A percentile compares a stretch with the other conserved stretches of the same genome.
phyloP scores from a whole-genome alignment of 1,140 invertebrate species.

The Samia ricini region DNA sequence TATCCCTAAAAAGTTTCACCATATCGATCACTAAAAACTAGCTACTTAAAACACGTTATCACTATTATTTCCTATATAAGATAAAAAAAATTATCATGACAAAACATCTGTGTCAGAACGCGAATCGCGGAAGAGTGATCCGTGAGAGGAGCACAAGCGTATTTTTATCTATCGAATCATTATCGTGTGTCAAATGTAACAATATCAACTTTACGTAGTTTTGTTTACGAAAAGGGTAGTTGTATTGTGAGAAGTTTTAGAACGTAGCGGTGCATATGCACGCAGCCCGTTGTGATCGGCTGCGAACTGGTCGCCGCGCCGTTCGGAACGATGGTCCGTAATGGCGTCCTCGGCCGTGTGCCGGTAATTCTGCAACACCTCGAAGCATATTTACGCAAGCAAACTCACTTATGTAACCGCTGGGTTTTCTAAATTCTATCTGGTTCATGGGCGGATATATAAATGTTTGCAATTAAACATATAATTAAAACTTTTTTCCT shows the following conservation, averaged over 20 bases:
- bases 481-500: not conserved
- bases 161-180: not conserved
- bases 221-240: not conserved
- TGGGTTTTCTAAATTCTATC: slow-evolving; percentile 21
- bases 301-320: not conserved
- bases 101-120: slow-evolving; percentile 3
- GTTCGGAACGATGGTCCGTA: not conserved
- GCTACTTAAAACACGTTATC: not conserved
- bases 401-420: slow-evolving; percentile 31
- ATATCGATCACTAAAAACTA: slow-evolving; percentile 49
- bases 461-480: slow-evolving; percentile 14
- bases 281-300: not conserved
- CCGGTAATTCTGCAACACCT: slow-evolving; percentile 13
- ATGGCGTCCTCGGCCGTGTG: not conserved
- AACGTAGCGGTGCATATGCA: not conserved
- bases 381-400: slow-evolving; percentile 30
- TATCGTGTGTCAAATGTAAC: slow-evolving; percentile 2
- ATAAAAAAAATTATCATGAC: not conserved
- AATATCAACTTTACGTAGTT: no score
- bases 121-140: slow-evolving; percentile 6
- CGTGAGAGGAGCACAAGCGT: not conserved
- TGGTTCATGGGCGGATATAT: slow-evolving; percentile 16
- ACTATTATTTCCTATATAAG: not conserved
- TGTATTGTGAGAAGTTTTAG: not conserved
- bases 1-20: slow-evolving; percentile 62